Evolutionary conservation across 1,140 invertebrate genomes (phyloP).

Genomic region (Tetragonula clypearis): DNA sequence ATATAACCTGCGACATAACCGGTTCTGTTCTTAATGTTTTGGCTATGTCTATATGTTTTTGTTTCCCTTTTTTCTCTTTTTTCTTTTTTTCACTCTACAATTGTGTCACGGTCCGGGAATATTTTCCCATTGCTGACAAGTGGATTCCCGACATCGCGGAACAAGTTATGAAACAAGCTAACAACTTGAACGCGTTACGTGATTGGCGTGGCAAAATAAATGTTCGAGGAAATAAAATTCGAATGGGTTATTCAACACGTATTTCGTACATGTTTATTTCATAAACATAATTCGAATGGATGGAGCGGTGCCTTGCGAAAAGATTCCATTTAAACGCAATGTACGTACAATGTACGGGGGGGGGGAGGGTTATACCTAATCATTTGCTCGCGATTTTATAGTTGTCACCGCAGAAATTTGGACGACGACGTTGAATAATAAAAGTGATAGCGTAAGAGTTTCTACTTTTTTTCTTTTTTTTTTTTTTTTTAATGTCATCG

Average conservation of each 20-base stretch:
- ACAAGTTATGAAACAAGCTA: not conserved
- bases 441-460: not conserved
- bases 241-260: too few species aligned
- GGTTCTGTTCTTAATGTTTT: constrained; percentile 5
- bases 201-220: not conserved
- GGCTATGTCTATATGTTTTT: too few species aligned
- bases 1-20: not conserved
- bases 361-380: not conserved
- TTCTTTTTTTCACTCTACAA: not conserved
- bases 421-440: not conserved
- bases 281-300: too few species aligned
- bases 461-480: not conserved
- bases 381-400: not conserved
- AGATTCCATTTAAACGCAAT: not conserved
- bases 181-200: not conserved
- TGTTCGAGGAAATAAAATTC: too few species aligned
- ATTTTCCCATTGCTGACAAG: constrained; percentile 15
- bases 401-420: not conserved
- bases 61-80: not conserved
- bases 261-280: too few species aligned
- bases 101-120: constrained; percentile 14
- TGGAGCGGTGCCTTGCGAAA: not conserved
- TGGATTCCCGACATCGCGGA: not conserved
- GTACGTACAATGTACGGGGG: too few species aligned
- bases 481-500: not conserved